These are phyloP conservation scores for Poeciliopsis occidentalis DNA, from an alignment of 2,113 vertebrate genomes.

Conservation along the genomic window DNA sequence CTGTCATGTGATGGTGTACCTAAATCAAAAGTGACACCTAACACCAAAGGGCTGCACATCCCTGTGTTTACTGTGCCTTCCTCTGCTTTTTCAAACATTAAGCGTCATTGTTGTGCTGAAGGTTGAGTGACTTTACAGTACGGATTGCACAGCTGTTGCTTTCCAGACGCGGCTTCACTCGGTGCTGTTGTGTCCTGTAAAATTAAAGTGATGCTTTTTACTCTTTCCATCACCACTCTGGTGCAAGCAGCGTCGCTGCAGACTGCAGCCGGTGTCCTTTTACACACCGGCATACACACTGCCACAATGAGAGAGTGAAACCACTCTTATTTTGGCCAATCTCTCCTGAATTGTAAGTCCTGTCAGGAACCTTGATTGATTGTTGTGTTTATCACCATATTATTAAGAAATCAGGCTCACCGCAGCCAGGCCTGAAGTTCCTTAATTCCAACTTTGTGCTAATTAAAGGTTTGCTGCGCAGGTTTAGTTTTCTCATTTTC, in stretches of 20 bases:
- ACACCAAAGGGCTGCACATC: slow-evolving; percentile 20
- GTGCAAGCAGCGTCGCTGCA: slow-evolving; percentile 58
- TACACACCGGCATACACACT: slow-evolving; percentile 50
- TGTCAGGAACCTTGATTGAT: slow-evolving; percentile 79
- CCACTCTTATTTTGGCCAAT: slow-evolving; percentile 71
- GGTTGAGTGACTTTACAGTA: slow-evolving; percentile 30
- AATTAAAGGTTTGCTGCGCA: slow-evolving; percentile 76
- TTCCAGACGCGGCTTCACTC: slow-evolving; percentile 50
- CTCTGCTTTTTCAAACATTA: slow-evolving; percentile 41
- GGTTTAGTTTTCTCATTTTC: slow-evolving; percentile 76
- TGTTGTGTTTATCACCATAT: slow-evolving; percentile 80
- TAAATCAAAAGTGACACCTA: slow-evolving; percentile 16
- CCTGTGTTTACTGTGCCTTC: slow-evolving; percentile 47
- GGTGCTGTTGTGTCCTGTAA: slow-evolving; percentile 54
- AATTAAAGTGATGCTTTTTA: slow-evolving; percentile 64
- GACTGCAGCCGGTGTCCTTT: slow-evolving; percentile 51
- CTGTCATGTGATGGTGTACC: background rate
- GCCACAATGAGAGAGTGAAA: slow-evolving; percentile 77
- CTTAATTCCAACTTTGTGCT: slow-evolving; percentile 77
- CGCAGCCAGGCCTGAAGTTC: slow-evolving; percentile 71
- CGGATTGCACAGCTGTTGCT: slow-evolving; percentile 59
- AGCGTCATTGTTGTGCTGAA: slow-evolving; percentile 31
- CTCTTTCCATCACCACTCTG: slow-evolving; percentile 58
- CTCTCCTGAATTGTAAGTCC: slow-evolving; percentile 75
- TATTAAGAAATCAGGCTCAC: slow-evolving; percentile 82